Evolutionary conservation across 2,888 invertebrate genomes (phyloP).

Genomic region (Phaedon cochleariae): DNA sequence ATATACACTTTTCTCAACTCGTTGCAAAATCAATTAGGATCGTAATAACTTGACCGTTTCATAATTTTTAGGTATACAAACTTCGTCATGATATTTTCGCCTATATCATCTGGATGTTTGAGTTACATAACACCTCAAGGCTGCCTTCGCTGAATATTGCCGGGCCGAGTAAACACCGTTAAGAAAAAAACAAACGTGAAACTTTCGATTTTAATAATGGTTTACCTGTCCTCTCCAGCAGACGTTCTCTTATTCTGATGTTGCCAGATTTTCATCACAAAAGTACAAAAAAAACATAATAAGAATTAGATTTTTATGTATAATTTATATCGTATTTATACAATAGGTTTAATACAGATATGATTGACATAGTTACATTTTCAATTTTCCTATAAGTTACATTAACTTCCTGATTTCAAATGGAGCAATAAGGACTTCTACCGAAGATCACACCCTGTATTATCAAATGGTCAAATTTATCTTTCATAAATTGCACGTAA

Average conservation of each 20-base stretch:
- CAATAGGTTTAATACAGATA: too few relatives aligned
- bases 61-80: constrained; percentile 11
- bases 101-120: constrained; percentile 4
- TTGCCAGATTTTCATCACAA: background rate
- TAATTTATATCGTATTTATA: too few relatives aligned
- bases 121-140: constrained; percentile 16
- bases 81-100: constrained; percentile 16
- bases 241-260: background rate
- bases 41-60: background rate
- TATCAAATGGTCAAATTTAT: too few relatives aligned
- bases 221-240: background rate
- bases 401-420: too few relatives aligned
- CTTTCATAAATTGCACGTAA: too few relatives aligned
- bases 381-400: too few relatives aligned
- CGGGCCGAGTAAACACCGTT: constrained; percentile 9
- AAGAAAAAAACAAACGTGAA: constrained; percentile 24
- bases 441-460: too few relatives aligned
- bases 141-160: constrained; percentile 14
- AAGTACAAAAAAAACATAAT: background rate
- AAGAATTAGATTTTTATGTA: too few relatives aligned
- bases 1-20: too few relatives aligned
- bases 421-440: too few relatives aligned
- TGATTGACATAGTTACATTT: too few relatives aligned
- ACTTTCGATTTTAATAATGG: constrained; percentile 32
- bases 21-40: too few relatives aligned